These are phyloP conservation scores for Campopleginae sp. DNA, from an alignment of 2,888 invertebrate species.

Conservation along the genomic window DNA sequence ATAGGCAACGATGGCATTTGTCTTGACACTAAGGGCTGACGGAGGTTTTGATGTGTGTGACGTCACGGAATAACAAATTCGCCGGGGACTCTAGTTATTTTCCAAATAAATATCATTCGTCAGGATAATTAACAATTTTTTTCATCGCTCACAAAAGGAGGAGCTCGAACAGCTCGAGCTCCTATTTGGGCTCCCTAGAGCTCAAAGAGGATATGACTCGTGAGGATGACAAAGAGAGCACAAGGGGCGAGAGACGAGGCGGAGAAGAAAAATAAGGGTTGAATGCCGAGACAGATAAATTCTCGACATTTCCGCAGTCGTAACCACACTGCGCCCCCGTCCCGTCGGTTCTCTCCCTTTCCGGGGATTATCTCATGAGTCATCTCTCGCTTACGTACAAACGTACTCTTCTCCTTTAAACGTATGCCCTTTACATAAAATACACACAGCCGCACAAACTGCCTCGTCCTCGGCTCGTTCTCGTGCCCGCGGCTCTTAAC, in stretches of 20 bases:
- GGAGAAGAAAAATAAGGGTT: neutral
- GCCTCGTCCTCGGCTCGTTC: conserved; percentile 8
- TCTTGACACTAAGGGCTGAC: neutral
- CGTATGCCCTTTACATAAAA: conserved; percentile 12
- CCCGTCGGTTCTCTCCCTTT: conserved; percentile 36
- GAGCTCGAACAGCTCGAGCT: conserved; percentile 31
- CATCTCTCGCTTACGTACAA: conserved; percentile 39
- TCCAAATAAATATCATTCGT: neutral
- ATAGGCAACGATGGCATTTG: too few relatives aligned
- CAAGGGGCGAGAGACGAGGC: neutral
- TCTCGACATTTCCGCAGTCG: conserved; percentile 53
- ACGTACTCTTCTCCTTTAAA: conserved; percentile 7
- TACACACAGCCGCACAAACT: conserved; percentile 36
- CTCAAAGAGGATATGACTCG: neutral
- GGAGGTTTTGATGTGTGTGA: too few relatives aligned
- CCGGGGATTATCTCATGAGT: conserved; percentile 60
- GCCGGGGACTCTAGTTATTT: neutral
- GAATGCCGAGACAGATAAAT: conserved; percentile 50
- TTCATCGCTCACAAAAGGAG: neutral
- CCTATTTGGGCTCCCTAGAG: conserved; percentile 35
- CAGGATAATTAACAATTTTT: neutral
- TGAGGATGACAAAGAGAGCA: too few relatives aligned
- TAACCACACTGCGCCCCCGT: conserved; percentile 16
- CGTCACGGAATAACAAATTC: too few relatives aligned
- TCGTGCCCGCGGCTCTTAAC: conserved; percentile 37